Evolutionary conservation across 2,888 invertebrate species (phyloP).

Genomic region (Helicoverpa assulta): DNA sequence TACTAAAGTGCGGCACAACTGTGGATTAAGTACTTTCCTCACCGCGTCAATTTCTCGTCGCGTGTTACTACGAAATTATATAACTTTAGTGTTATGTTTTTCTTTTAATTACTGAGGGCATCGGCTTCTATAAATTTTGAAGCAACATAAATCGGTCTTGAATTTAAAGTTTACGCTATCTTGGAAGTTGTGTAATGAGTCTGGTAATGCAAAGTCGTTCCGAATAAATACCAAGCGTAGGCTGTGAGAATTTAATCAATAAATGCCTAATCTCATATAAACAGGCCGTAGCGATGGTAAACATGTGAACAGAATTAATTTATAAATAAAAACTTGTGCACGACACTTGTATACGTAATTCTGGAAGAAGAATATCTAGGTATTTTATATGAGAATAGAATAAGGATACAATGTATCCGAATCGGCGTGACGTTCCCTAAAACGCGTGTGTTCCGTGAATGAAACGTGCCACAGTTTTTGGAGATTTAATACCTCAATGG

Average conservation of each 20-base stretch:
- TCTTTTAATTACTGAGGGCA: slow-evolving; percentile 40
- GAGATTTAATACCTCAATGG: not conserved
- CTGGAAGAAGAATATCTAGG: not conserved
- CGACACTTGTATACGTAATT: not conserved
- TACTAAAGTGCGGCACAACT: slow-evolving; percentile 49
- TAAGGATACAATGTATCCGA: not conserved
- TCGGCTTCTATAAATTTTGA: slow-evolving; percentile 15
- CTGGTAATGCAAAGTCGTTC: slow-evolving; percentile 36
- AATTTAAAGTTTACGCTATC: slow-evolving; percentile 3
- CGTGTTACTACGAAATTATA: slow-evolving; percentile 59
- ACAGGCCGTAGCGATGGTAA: slow-evolving; percentile 47
- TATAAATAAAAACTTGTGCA: slow-evolving; percentile 6
- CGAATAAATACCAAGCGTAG: slow-evolving; percentile 49
- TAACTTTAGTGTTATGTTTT: slow-evolving; percentile 60
- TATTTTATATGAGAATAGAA: slow-evolving; percentile 12
- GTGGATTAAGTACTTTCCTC: slow-evolving; percentile 44
- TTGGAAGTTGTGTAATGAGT: not conserved
- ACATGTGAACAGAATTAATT: slow-evolving; percentile 16
- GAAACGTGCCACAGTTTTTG: not conserved
- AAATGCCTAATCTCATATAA: slow-evolving; percentile 53
- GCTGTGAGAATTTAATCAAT: slow-evolving; percentile 54
- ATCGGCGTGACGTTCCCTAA: slow-evolving; percentile 15
- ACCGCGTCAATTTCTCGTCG: slow-evolving; percentile 53
- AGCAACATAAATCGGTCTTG: slow-evolving; percentile 1
- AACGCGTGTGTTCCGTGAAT: slow-evolving; percentile 22